Conservation (phyloP, 2,113 vertebrate genomes). For the Tachycineta bicolor region DNA sequence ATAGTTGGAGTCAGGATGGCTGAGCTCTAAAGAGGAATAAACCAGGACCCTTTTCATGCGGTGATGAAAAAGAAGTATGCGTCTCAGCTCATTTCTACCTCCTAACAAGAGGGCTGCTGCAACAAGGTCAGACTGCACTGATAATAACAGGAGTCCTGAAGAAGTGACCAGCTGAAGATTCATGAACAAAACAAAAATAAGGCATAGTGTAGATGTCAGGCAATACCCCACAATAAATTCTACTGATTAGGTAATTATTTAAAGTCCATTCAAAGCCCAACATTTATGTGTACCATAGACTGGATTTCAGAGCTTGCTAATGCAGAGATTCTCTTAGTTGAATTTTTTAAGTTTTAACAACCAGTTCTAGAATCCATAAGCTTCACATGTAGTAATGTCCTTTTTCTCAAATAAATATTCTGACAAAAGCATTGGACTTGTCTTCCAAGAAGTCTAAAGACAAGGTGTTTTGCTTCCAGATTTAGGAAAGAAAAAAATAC, state of each 20-base stretch:
- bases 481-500: neutral
- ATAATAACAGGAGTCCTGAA: neutral
- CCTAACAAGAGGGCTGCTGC: neutral
- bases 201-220: neutral
- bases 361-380: neutral
- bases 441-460: neutral
- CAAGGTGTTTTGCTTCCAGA: neutral
- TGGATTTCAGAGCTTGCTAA: neutral
- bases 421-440: neutral
- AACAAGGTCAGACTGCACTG: neutral
- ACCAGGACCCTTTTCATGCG: neutral
- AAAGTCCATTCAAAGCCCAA: neutral
- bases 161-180: neutral
- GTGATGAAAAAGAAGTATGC: neutral
- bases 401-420: slow-evolving; percentile 9
- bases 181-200: neutral
- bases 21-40: neutral
- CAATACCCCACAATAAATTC: rapidly evolving
- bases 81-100: neutral
- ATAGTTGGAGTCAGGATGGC: neutral
- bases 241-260: neutral
- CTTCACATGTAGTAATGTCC: neutral
- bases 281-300: neutral
- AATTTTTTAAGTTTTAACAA: neutral
- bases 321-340: neutral